Evolutionary conservation across 1,140 invertebrate species (phyloP).

Genomic region (Eumeta japonica): DNA sequence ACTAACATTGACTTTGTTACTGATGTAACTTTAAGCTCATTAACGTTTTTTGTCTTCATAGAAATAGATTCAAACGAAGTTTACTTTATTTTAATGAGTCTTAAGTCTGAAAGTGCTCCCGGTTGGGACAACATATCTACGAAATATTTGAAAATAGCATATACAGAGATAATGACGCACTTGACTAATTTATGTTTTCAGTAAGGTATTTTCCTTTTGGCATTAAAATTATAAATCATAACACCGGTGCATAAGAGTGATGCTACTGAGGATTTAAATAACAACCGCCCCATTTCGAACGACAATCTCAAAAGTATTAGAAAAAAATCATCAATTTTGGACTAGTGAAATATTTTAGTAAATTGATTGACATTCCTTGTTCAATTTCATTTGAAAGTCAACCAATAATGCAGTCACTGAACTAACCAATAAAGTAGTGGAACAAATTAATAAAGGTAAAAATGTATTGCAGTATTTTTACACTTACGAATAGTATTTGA

Average conservation of each 20-base stretch:
- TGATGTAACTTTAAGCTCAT: too few relatives aligned
- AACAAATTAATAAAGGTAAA: too few relatives aligned
- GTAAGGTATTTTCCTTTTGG: slow-evolving; percentile 3
- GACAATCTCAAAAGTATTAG: slow-evolving; percentile 8
- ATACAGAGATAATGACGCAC: slow-evolving; percentile 4
- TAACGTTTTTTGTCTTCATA: background rate
- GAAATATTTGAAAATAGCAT: background rate
- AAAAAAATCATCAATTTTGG: slow-evolving; percentile 10
- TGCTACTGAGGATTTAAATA: slow-evolving; percentile 2
- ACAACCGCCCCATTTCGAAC: slow-evolving; percentile 8
- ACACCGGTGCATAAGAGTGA: slow-evolving; percentile 10
- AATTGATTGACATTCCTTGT: slow-evolving; percentile 8
- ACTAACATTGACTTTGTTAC: background rate
- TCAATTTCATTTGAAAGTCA: slow-evolving; percentile 3
- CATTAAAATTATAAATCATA: slow-evolving; percentile 6
- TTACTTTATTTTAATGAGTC: background rate
- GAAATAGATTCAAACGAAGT: background rate
- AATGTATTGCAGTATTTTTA: too few relatives aligned
- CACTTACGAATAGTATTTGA: too few relatives aligned
- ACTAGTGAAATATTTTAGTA: slow-evolving; percentile 6
- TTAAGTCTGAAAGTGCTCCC: slow-evolving; percentile 6
- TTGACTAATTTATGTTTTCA: slow-evolving; percentile 9
- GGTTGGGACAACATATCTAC: slow-evolving; percentile 4
- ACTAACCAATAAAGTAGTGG: too few relatives aligned
- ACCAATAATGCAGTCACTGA: too few relatives aligned